Conservation (phyloP, 2,113 vertebrate species). For the Peromyscus leucopus region DNA sequence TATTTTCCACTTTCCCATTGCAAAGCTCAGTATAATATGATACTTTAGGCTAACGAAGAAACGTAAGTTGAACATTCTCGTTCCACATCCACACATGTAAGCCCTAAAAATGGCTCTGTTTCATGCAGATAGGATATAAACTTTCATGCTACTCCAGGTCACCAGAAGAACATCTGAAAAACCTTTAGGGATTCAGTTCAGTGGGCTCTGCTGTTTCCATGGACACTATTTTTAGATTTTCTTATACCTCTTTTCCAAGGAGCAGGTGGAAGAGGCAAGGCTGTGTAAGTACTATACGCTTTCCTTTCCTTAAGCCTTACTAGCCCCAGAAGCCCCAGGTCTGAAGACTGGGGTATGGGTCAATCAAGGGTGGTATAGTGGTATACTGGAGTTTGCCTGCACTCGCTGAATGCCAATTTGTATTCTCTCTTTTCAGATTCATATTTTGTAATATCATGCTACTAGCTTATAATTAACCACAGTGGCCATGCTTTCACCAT, state of each 20-base stretch:
- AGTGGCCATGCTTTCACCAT: constrained; percentile 24
- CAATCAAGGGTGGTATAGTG: background rate
- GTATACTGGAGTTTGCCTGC: background rate
- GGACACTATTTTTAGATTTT: background rate
- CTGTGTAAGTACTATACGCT: background rate
- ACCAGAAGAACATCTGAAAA: constrained; percentile 36
- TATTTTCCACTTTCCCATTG: background rate
- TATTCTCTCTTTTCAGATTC: constrained; percentile 24
- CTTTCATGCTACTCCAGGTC: background rate
- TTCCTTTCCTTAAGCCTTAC: background rate
- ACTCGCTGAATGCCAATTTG: background rate
- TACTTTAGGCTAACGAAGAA: constrained; percentile 48
- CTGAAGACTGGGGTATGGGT: background rate
- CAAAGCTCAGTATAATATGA: background rate
- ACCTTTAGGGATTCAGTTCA: background rate
- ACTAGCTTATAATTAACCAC: background rate
- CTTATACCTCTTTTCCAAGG: background rate
- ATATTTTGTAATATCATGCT: background rate
- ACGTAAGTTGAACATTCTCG: constrained; percentile 22
- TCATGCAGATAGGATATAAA: background rate
- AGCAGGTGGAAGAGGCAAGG: background rate
- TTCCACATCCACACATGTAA: background rate
- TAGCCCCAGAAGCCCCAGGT: background rate
- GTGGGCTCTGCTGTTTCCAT: background rate
- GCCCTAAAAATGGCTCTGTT: background rate